Evolutionary conservation across 2,113 vertebrate species (phyloP).

Genomic region (Ariopsis seemanni): DNA sequence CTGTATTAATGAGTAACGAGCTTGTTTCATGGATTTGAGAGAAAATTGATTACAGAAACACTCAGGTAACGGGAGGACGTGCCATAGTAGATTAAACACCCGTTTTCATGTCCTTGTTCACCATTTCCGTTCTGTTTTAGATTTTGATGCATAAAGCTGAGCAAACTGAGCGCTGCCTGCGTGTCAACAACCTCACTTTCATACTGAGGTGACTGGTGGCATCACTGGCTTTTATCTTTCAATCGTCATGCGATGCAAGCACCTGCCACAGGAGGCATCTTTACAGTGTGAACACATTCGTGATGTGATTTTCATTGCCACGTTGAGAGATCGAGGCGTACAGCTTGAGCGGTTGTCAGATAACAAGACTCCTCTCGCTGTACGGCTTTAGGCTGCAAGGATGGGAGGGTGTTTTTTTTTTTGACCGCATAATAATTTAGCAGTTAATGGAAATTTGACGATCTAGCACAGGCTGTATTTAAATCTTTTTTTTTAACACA

Average conservation of each 20-base stretch:
- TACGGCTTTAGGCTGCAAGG: not conserved
- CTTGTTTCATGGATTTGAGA: not conserved
- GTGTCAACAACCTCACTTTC: not conserved
- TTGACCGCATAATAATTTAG: not conserved
- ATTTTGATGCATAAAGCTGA: not conserved
- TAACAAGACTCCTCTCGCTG: not conserved
- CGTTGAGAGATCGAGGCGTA: not conserved
- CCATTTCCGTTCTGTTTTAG: not conserved
- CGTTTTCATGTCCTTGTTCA: not conserved
- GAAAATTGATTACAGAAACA: not conserved
- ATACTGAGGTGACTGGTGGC: not conserved
- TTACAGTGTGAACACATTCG: not conserved
- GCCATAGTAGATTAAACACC: not conserved
- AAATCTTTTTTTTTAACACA: not conserved
- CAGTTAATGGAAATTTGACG: conserved; percentile 15
- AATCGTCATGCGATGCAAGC: not conserved
- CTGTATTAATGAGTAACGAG: not conserved
- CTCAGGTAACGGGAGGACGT: not conserved
- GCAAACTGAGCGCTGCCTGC: not conserved
- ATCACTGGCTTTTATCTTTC: not conserved
- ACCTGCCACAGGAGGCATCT: not conserved
- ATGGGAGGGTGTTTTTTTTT: not conserved
- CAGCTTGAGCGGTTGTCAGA: not conserved
- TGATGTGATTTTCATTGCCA: not conserved
- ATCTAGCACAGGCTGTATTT: not conserved